Base-by-base conservation (phyloP, 2,113 vertebrate species). In the Eulacestoma nigropectus region DNA sequence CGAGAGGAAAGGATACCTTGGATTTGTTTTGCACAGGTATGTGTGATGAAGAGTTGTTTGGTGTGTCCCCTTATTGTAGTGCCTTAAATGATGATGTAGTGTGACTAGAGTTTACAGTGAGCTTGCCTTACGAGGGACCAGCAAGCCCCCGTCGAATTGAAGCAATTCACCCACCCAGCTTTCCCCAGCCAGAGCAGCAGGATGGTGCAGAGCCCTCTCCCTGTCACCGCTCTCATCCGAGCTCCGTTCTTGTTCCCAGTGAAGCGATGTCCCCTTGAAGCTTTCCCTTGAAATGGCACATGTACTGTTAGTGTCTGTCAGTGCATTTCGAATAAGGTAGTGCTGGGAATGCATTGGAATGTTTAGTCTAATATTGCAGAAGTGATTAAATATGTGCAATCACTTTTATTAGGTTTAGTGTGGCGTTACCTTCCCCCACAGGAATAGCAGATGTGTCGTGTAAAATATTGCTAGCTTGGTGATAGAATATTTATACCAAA, bases 1-100 rank as follows among this genome's bases (percentile, higher is more conserved):
- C 73, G 97, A 97, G 91, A 97, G 97, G 73, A 96, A 97, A 98
- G 97, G 97, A 98, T 96, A 97, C 97, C 96, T 97, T 98, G 96
- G 97, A 97, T 96, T 98, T 98, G 98, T 98, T 98, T 98, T 98
- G 98, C 98, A 98, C 98, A 98, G 98, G 98, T 98, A 98, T 98
- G 98, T 98, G 98, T 98, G 98, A 98, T 98, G 98, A 98, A 97
- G 97, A 97, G 92, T 98, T 97, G 97, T 98, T 98, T 97, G 96
- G 96, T 98, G 98, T 98, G 97, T 97, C 96, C 95, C 95, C 96
- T 97, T 98, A 98, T 98, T 98, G 98, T 98, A 98, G 98, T 98
- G 98, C 98, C 98, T 98, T 98, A 98, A 98, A 98, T 98, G 98
- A 98, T 98, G 95, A 98, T 94, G 97, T 98, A 98, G 98, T 98